A percentile compares a stretch with the other conserved stretches of the same genome.
These are phyloP conservation scores for Crotalus viridis DNA, from an alignment of 2,113 vertebrate species.

Conservation along the genomic window DNA sequence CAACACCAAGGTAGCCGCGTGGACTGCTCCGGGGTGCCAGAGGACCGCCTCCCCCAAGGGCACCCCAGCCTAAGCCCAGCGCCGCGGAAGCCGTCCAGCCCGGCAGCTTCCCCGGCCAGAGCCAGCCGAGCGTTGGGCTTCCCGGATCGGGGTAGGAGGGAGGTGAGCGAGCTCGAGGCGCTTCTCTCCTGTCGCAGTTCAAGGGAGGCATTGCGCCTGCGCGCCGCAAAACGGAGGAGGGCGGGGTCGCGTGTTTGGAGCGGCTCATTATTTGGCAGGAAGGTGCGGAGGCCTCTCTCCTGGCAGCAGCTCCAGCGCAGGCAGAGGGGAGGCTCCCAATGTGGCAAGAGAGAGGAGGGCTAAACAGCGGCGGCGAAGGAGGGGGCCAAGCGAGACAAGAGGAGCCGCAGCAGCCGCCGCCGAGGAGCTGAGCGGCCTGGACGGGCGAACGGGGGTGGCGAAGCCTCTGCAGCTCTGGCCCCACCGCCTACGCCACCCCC, in stretches of 20 bases:
- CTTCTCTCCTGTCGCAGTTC: slow-evolving; percentile 60
- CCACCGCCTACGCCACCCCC: slow-evolving; percentile 20
- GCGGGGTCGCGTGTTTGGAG: slow-evolving; percentile 54
- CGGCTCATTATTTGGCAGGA: slow-evolving; percentile 74
- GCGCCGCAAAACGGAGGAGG: slow-evolving; percentile 26
- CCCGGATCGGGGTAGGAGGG: neutral
- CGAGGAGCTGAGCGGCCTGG: slow-evolving; percentile 51
- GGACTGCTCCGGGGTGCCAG: neutral
- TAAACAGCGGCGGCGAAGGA: slow-evolving; percentile 36
- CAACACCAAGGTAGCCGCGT: neutral
- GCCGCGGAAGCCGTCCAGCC: neutral
- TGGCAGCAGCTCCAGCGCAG: slow-evolving; percentile 29
- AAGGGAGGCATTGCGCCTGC: slow-evolving; percentile 46
- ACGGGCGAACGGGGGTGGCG: slow-evolving; percentile 58
- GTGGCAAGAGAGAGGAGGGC: slow-evolving; percentile 49
- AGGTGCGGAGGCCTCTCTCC: slow-evolving; percentile 50
- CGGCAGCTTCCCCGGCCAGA: neutral
- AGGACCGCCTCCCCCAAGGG: neutral
- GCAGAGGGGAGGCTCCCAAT: slow-evolving; percentile 42
- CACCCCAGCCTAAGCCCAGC: neutral
- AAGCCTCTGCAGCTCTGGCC: slow-evolving; percentile 46
- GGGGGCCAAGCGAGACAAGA: slow-evolving; percentile 48
- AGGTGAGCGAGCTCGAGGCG: neutral
- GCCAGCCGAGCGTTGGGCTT: neutral
- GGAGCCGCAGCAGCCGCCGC: slow-evolving; percentile 6